Percentiles rank a stretch among this genome's conserved stretches.
Evolutionary conservation across 2,797 vertebrate species (phyloP).

Genomic region (Gobionotothen gibberifrons): DNA sequence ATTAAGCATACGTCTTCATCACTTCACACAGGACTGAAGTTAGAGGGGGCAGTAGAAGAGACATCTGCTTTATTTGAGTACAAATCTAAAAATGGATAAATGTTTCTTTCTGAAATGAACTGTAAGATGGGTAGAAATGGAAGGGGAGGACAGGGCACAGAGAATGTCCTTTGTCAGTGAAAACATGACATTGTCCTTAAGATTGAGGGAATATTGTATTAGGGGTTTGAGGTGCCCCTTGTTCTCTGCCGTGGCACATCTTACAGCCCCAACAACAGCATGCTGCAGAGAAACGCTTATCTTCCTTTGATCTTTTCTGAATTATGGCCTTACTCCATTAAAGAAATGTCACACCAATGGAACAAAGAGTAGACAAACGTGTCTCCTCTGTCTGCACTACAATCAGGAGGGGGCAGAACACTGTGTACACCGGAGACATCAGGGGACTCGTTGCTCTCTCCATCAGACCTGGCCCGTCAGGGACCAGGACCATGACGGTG

Average conservation of each 20-base stretch:
- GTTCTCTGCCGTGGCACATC: slow-evolving; percentile 22
- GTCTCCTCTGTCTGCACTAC: slow-evolving; percentile 61
- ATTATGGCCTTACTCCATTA: slow-evolving; percentile 79
- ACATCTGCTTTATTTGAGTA: slow-evolving; percentile 60
- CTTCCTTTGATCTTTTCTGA: slow-evolving; percentile 58
- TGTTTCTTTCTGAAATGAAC: slow-evolving; percentile 38
- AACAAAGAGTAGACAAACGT: slow-evolving; percentile 56
- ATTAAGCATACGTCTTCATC: background rate
- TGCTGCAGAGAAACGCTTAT: slow-evolving; percentile 39
- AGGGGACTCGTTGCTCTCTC: slow-evolving; percentile 54
- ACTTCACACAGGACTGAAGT: background rate
- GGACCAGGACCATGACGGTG: no score
- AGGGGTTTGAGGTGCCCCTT: slow-evolving; percentile 32
- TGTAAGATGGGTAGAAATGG: slow-evolving; percentile 41
- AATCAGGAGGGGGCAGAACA: slow-evolving; percentile 64
- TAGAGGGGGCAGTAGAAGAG: slow-evolving; percentile 4
- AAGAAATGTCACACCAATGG: slow-evolving; percentile 66
- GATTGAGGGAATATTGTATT: slow-evolving; percentile 22
- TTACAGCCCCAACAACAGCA: slow-evolving; percentile 24
- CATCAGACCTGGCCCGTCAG: slow-evolving; percentile 36
- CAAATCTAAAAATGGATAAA: slow-evolving; percentile 54
- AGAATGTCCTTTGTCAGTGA: slow-evolving; percentile 71
- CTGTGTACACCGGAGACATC: slow-evolving; percentile 68
- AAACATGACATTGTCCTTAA: slow-evolving; percentile 25
- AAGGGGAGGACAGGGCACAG: slow-evolving; percentile 49